A percentile compares a stretch with the other conserved stretches of the same genome.
phyloP scores from a whole-genome alignment of 2,888 invertebrate species.

The Falcaria lacertinaria region DNA sequence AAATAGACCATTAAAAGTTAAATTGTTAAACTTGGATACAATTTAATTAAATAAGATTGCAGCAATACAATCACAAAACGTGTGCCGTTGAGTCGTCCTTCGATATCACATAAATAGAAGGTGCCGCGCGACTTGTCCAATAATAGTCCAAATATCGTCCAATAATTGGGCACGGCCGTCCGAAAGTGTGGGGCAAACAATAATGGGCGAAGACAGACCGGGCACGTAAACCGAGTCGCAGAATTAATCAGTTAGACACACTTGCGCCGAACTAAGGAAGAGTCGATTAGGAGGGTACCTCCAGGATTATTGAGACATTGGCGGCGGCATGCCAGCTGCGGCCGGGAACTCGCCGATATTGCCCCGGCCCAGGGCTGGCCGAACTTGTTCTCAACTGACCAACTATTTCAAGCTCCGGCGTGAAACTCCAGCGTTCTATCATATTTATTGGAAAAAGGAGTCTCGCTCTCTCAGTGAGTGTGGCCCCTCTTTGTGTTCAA shows the following conservation, averaged over 20 bases:
- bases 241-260: slow-evolving; percentile 79
- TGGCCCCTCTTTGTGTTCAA: slow-evolving; percentile 37
- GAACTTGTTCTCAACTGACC: slow-evolving; percentile 73
- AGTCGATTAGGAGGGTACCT: slow-evolving; percentile 78
- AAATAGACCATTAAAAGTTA: slow-evolving; percentile 49
- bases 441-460: slow-evolving; percentile 64
- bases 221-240: slow-evolving; percentile 63
- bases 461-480: slow-evolving; percentile 36
- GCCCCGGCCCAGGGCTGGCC: slow-evolving; percentile 54
- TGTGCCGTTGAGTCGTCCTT: slow-evolving; percentile 57
- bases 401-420: slow-evolving; percentile 53
- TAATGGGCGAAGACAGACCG: slow-evolving; percentile 55
- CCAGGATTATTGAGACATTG: slow-evolving; percentile 77
- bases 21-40: slow-evolving; percentile 55
- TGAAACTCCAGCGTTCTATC: slow-evolving; percentile 67
- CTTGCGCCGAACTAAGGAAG: slow-evolving; percentile 74
- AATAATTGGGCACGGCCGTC: slow-evolving; percentile 60
- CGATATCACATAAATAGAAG: slow-evolving; percentile 63
- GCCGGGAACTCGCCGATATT: slow-evolving; percentile 70
- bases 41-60: slow-evolving; percentile 66
- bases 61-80: slow-evolving; percentile 67
- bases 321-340: slow-evolving; percentile 69
- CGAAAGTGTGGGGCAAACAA: slow-evolving; percentile 65
- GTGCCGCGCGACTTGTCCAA: slow-evolving; percentile 44
- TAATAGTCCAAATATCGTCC: slow-evolving; percentile 70